phyloP scores from a whole-genome alignment of 2,888 invertebrate species.

The Caenorhabditis imperialis region DNA sequence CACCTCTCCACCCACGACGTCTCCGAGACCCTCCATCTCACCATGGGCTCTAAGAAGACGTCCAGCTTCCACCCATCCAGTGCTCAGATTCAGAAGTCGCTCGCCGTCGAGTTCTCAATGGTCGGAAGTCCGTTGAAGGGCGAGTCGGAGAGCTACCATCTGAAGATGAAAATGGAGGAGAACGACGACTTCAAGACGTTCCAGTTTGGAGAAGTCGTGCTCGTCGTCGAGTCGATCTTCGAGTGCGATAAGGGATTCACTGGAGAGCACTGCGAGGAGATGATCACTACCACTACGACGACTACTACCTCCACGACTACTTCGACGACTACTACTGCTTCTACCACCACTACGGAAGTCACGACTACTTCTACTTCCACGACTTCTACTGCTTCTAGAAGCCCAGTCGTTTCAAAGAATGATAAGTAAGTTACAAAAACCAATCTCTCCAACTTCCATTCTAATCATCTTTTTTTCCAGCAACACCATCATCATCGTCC shows the following conservation, averaged over 20 bases:
- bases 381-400: background rate
- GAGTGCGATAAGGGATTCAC: conserved; percentile 17
- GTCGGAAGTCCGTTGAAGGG: background rate
- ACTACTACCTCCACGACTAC: background rate
- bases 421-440: background rate
- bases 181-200: background rate
- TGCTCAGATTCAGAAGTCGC: background rate
- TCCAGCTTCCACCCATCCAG: conserved; percentile 19
- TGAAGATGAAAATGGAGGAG: no score
- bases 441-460: background rate
- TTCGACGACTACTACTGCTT: background rate
- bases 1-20: conserved; percentile 5
- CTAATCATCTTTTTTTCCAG: background rate
- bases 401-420: background rate
- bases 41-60: conserved; percentile 12
- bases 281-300: background rate
- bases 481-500: no score
- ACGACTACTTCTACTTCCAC: background rate
- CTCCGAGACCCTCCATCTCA: conserved; percentile 5
- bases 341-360: background rate
- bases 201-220: conserved; percentile 1
- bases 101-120: background rate
- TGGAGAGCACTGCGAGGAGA: conserved; percentile 6
- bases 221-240: conserved; percentile 8
- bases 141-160: background rate